Conservation (phyloP, 2,113 vertebrate genomes). For the Megaleporinus macrocephalus region DNA sequence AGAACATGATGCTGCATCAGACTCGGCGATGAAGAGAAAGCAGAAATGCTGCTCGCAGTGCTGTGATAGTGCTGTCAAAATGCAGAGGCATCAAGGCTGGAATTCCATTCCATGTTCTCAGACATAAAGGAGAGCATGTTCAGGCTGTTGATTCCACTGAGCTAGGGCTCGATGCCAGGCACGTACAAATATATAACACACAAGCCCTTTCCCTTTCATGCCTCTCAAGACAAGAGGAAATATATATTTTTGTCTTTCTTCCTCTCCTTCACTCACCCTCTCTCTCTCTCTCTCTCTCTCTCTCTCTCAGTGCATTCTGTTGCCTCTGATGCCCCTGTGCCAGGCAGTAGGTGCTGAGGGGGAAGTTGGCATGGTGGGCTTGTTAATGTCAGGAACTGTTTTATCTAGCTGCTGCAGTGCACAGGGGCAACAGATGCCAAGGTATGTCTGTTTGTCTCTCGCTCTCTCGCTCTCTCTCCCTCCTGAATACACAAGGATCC, state of each 20-base stretch:
- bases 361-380: conserved; percentile 43
- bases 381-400: conserved; percentile 42
- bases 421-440: conserved; percentile 40
- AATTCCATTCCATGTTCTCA: not conserved
- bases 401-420: conserved; percentile 45
- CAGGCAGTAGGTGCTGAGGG: conserved; percentile 18
- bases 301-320: conserved; percentile 35
- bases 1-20: conserved; percentile 31
- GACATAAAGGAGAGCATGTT: not conserved
- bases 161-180: not conserved
- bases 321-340: conserved; percentile 43
- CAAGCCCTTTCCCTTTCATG: conserved; percentile 15
- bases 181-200: not conserved
- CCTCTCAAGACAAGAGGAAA: conserved; percentile 31
- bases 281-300: conserved; percentile 38
- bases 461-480: not conserved
- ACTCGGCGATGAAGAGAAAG: not conserved
- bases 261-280: not conserved
- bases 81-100: conserved; percentile 19
- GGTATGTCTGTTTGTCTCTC: not conserved
- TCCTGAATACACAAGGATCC: conserved; percentile 12
- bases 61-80: conserved; percentile 22
- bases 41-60: not conserved
- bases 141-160: not conserved
- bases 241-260: conserved; percentile 11